Conservation (phyloP, 2,113 vertebrate genomes). For the Prunella himalayana region DNA sequence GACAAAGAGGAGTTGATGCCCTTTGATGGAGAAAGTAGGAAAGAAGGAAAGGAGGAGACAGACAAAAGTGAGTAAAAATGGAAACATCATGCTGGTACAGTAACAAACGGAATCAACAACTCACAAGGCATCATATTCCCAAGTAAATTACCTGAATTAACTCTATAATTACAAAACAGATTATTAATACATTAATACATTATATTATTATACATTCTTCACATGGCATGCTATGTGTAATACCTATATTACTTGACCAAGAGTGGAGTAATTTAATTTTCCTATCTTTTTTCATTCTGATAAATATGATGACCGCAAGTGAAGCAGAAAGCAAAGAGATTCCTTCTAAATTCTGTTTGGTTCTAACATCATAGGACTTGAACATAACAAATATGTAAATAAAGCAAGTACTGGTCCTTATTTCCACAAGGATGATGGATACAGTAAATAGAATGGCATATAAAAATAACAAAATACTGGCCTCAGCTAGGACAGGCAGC, state of each 20-base stretch:
- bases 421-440: not conserved
- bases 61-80: not conserved
- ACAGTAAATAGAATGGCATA: not conserved
- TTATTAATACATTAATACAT: not conserved
- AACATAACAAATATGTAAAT: not conserved
- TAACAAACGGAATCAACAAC: slow-evolving; percentile 15
- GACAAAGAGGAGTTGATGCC: not conserved
- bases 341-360: not conserved
- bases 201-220: not conserved
- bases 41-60: not conserved
- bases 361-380: not conserved
- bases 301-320: not conserved
- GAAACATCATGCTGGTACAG: not conserved
- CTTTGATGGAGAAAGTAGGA: not conserved
- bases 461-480: not conserved
- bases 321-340: not conserved
- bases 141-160: not conserved
- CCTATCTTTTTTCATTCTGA: not conserved
- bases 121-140: not conserved
- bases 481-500: not conserved
- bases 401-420: not conserved
- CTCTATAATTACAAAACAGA: not conserved
- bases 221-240: not conserved
- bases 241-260: not conserved
- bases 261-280: not conserved